A percentile compares a stretch with the other conserved stretches of the same genome.
Conservation (phyloP, 2,797 vertebrate genomes). For the Hydrophis major region DNA sequence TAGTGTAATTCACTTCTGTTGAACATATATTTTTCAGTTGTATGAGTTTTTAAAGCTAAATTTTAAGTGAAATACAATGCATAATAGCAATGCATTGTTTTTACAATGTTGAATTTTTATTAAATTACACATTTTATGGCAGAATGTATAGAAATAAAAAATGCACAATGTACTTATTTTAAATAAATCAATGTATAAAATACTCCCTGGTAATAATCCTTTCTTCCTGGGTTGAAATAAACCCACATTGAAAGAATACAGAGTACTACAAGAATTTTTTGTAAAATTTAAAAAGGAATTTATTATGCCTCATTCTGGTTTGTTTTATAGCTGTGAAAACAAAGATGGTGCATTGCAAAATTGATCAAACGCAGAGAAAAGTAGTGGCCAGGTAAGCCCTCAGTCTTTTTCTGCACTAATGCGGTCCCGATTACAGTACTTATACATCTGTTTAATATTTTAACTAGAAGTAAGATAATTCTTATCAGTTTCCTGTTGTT, state of each 20-base stretch:
- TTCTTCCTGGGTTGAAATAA: constrained; percentile 37
- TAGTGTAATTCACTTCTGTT: neutral
- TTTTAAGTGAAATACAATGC: neutral
- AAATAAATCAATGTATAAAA: constrained; percentile 1
- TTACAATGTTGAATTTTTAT: neutral
- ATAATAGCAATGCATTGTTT: neutral
- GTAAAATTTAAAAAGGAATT: constrained; percentile 16
- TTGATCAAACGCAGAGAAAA: constrained; percentile 97
- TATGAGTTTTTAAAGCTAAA: neutral
- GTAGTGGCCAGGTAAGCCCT: constrained; percentile 92
- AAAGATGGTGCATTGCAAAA: constrained; percentile 99
- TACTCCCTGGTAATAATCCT: constrained; percentile 37
- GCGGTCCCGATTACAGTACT: constrained; percentile 66
- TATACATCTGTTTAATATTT: constrained; percentile 69
- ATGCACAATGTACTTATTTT: constrained; percentile 38
- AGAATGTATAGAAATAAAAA: neutral
- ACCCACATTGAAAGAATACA: constrained; percentile 9
- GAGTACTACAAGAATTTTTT: constrained; percentile 1
- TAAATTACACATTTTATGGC: neutral
- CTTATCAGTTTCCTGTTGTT: constrained; percentile 71
- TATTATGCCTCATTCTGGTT: constrained; percentile 32
- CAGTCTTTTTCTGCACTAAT: constrained; percentile 62
- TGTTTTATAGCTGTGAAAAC: constrained; percentile 87
- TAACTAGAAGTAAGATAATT: constrained; percentile 68
- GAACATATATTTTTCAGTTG: neutral